A percentile compares a stretch with the other conserved stretches of the same genome.
Conservation (phyloP, 2,113 vertebrate genomes). For the Thalassarche chlororhynchos region DNA sequence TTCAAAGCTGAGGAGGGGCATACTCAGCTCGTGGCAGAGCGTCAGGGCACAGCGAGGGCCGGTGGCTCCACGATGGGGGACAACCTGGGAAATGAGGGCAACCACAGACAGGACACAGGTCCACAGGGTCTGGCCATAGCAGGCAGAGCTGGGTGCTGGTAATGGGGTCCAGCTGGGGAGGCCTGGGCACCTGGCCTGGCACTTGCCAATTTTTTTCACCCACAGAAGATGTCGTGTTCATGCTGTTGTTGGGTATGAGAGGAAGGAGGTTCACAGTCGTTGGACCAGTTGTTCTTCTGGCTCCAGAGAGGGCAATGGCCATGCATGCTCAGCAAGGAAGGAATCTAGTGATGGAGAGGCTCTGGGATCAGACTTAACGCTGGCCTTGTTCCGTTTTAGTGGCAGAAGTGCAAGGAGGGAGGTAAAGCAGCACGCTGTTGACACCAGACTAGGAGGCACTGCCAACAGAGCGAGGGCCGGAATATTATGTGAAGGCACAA, state of each 20-base stretch:
- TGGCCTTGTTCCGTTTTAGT: neutral
- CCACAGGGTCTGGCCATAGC: neutral
- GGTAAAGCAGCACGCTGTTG: neutral
- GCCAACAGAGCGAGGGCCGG: neutral
- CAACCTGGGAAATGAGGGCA: neutral
- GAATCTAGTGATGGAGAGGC: neutral
- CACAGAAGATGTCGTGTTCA: neutral
- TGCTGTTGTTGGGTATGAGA: neutral
- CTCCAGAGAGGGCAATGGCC: neutral
- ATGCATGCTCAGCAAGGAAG: neutral
- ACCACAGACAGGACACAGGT: neutral
- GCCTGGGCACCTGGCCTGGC: neutral
- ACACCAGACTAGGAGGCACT: neutral
- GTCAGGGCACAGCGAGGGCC: accelerated
- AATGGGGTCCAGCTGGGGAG: neutral
- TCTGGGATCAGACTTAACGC: neutral
- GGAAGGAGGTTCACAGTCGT: neutral
- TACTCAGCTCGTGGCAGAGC: neutral
- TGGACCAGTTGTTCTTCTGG: neutral
- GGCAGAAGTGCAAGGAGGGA: neutral
- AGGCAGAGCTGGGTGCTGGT: neutral
- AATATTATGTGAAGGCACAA: neutral
- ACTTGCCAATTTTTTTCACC: neutral
- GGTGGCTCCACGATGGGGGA: neutral
- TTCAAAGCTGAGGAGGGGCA: neutral